These are phyloP conservation scores for Drosophila ambigua DNA, from an alignment of 1,140 invertebrate genomes.

Conservation along the genomic window DNA sequence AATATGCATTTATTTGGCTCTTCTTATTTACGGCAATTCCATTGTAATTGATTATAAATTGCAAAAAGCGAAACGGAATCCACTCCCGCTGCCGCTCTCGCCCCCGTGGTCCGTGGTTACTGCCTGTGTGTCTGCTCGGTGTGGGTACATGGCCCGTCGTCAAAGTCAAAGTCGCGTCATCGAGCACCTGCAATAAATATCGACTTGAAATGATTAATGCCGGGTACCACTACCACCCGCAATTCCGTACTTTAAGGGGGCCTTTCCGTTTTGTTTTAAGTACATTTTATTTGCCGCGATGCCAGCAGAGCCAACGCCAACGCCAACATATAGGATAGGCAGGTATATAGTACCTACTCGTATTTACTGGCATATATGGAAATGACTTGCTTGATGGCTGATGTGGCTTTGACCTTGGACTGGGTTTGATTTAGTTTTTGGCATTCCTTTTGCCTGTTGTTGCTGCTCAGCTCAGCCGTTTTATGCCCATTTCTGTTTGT, in stretches of 20 bases:
- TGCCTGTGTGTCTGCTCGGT: conserved; percentile 3
- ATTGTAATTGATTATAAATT: conserved; percentile 70
- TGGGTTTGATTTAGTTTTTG: conserved; percentile 69
- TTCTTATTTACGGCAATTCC: conserved; percentile 50
- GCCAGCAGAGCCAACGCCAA: conserved; percentile 9
- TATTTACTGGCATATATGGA: conserved; percentile 23
- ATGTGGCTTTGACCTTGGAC: conserved; percentile 66
- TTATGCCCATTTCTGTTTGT: conserved; percentile 70
- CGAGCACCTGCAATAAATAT: conserved; percentile 60
- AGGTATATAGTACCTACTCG: background rate
- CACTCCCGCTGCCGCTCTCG: background rate
- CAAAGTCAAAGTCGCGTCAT: conserved; percentile 28
- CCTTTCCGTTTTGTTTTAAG: conserved; percentile 65
- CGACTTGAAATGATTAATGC: conserved; percentile 74
- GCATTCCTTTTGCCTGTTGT: conserved; percentile 33
- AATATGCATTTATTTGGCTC: conserved; percentile 60
- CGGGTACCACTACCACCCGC: conserved; percentile 1
- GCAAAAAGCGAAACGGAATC: conserved; percentile 16
- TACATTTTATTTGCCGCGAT: conserved; percentile 63
- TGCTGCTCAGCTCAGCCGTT: conserved; percentile 10
- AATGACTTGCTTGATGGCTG: conserved; percentile 15
- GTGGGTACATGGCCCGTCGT: conserved; percentile 31
- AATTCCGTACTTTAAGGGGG: conserved; percentile 9
- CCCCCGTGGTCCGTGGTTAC: conserved; percentile 1
- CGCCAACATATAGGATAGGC: too few relatives aligned